Percentiles rank a stretch among this genome's conserved stretches.
These are phyloP conservation scores for Doryteuthis pealeii DNA, from an alignment of 1,140 invertebrate species.

Conservation along the genomic window DNA sequence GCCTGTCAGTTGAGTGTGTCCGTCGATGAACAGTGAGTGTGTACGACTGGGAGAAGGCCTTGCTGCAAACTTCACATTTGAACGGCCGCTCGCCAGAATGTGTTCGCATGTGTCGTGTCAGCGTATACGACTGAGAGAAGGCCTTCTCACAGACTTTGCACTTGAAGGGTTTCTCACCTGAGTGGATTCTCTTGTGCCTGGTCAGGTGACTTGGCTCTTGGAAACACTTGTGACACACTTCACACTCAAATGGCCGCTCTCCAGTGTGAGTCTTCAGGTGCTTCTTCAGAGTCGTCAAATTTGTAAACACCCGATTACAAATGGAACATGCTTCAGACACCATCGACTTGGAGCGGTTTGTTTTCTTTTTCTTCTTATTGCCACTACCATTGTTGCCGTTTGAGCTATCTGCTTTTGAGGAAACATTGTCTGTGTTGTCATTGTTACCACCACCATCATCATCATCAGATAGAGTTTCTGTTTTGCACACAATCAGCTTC, in stretches of 20 bases:
- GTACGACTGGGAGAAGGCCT: constrained; percentile 57
- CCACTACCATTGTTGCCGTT: neutral
- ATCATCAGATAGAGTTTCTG: neutral
- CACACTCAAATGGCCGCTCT: constrained; percentile 58
- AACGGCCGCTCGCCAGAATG: constrained; percentile 32
- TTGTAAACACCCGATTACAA: constrained; percentile 44
- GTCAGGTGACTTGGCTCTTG: constrained; percentile 92
- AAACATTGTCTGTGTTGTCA: too few relatives aligned
- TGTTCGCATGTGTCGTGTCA: constrained; percentile 23
- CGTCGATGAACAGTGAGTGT: constrained; percentile 56
- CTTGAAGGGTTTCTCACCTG: constrained; percentile 73
- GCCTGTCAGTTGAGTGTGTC: constrained; percentile 59
- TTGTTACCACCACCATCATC: neutral
- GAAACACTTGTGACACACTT: constrained; percentile 68
- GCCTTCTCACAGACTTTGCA: constrained; percentile 36
- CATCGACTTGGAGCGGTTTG: constrained; percentile 2
- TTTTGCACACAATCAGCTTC: neutral
- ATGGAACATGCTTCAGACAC: constrained; percentile 2
- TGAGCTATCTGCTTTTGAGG: neutral
- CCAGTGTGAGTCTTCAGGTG: constrained; percentile 69
- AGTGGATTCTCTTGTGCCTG: constrained; percentile 81
- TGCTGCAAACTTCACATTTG: constrained; percentile 44
- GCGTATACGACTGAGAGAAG: constrained; percentile 20
- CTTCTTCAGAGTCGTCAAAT: constrained; percentile 68
- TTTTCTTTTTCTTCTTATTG: constrained; percentile 1